Evolutionary conservation across 2,888 invertebrate species (phyloP).

Genomic region (Diadegma fenestrale): DNA sequence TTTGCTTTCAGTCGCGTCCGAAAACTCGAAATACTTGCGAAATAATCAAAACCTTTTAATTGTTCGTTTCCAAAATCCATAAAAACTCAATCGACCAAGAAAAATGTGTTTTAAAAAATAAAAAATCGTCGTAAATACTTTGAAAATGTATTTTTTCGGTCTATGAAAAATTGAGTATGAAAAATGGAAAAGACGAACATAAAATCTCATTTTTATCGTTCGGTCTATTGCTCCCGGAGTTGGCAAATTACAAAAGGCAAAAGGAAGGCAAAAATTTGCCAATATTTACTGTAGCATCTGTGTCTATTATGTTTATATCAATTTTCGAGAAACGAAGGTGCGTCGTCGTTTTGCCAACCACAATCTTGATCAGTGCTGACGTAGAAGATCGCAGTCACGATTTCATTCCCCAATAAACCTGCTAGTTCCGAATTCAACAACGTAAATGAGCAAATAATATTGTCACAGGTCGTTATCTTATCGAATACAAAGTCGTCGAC

Average conservation of each 20-base stretch:
- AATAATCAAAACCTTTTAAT: too few species aligned
- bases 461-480: conserved; percentile 59
- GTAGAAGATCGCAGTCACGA: conserved; percentile 17
- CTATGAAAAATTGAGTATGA: background rate
- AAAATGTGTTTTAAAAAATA: background rate
- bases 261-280: too few species aligned
- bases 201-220: too few species aligned
- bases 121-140: background rate
- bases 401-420: conserved; percentile 7
- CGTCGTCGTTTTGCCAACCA: conserved; percentile 11
- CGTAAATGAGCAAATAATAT: conserved; percentile 46
- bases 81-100: background rate
- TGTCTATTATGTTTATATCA: background rate
- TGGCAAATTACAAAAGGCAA: too few species aligned
- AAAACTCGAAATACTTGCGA: too few species aligned
- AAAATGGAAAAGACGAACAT: too few species aligned
- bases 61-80: too few species aligned
- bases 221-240: too few species aligned
- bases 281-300: background rate
- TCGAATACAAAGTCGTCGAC: conserved; percentile 32
- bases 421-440: conserved; percentile 10
- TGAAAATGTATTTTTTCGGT: background rate
- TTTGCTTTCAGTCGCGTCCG: too few species aligned
- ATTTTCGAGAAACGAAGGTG: conserved; percentile 14
- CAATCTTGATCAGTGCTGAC: conserved; percentile 2